These are phyloP conservation scores for Holothuria glaberrima DNA, from an alignment of 35 echinoderm and acorn worm species.

Conservation along the genomic window DNA sequence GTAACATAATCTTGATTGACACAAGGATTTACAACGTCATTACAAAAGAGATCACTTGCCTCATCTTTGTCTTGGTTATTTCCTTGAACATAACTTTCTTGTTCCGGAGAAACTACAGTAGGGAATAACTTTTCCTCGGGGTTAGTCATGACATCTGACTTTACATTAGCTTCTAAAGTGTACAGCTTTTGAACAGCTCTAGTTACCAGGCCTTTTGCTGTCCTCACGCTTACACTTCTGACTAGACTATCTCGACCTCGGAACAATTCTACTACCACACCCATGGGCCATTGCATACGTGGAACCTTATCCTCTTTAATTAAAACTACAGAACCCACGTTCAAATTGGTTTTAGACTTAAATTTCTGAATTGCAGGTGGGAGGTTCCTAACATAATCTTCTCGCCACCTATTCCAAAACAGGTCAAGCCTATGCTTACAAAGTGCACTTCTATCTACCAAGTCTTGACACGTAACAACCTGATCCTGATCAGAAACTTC, in stretches of 20 bases:
- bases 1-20: not conserved
- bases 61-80: not conserved
- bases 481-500: not conserved
- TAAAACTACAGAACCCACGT: conserved; percentile 28
- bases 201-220: not conserved
- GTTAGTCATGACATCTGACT: not conserved
- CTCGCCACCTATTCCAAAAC: conserved; percentile 34
- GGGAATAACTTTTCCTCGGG: not conserved
- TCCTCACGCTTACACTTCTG: not conserved
- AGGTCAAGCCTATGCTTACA: not conserved
- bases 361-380: conserved; percentile 15
- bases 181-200: conserved; percentile 7
- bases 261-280: conserved; percentile 17
- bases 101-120: not conserved
- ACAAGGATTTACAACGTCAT: not conserved
- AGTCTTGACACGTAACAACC: not conserved
- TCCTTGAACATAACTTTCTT: not conserved
- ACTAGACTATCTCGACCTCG: not conserved
- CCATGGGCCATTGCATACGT: conserved; percentile 19
- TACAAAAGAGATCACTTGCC: not conserved
- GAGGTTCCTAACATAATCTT: conserved; percentile 13
- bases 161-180: conserved; percentile 23
- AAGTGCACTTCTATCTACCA: not conserved
- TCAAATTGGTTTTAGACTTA: conserved; percentile 10
- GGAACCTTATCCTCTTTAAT: conserved; percentile 1